These are phyloP conservation scores for Plecotus auritus DNA, from an alignment of 2,113 vertebrate species.

Conservation along the genomic window DNA sequence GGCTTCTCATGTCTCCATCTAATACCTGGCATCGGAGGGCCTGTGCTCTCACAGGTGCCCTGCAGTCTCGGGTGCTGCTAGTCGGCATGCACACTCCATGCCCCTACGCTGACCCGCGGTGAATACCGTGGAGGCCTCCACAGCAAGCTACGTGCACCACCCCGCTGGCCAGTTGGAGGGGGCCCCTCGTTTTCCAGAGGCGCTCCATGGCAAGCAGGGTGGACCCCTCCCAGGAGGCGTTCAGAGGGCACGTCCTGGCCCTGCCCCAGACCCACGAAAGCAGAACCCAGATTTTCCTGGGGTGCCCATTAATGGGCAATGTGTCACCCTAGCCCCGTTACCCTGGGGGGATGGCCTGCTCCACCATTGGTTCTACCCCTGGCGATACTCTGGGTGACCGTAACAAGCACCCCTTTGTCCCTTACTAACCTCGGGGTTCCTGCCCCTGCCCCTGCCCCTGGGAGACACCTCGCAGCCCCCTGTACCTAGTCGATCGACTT, in stretches of 20 bases:
- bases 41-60: no score
- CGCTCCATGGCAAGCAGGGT: fast-evolving
- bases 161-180: not conserved
- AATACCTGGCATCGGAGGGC: no score
- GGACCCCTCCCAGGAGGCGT: fast-evolving
- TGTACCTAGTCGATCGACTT: not conserved
- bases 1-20: no score
- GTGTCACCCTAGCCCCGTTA: fast-evolving
- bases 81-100: fast-evolving
- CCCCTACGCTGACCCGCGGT: not conserved
- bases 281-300: not conserved
- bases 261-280: not conserved
- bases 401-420: not conserved
- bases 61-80: not conserved
- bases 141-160: no score
- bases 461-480: not conserved
- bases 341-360: fast-evolving
- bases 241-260: not conserved
- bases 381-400: not conserved
- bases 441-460: not conserved
- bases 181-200: not conserved
- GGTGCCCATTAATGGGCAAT: not conserved
- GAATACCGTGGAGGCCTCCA: fast-evolving
- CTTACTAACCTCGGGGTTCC: not conserved
- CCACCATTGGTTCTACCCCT: not conserved